Evolutionary conservation across 2,113 vertebrate genomes (phyloP), one percentile per base, ranked within the genome.

Genomic region (Fregata magnificens): DNA sequence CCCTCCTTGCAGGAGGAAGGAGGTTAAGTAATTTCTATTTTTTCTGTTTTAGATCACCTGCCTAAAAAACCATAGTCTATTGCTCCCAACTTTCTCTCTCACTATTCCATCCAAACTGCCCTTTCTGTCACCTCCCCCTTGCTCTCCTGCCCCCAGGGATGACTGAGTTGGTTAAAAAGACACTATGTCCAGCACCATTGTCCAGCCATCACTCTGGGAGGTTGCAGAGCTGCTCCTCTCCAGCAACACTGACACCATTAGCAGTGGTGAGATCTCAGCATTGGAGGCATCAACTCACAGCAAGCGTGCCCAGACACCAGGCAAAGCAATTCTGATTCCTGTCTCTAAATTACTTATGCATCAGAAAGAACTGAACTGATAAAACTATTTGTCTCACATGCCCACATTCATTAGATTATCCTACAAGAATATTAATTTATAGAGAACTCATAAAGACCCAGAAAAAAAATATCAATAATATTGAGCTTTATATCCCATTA

Each of bases 141-240:
- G 36, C 5, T 91, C 7, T 82, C 15, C 13, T 50, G 32, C 3
- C 3, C 15, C 40, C 15, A n/a, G 36, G 24, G 19, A 7, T 76
- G 52, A n/a, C 34, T 11, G 44, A 36, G 24, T 11, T 85, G 26
- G 18, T 55, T 86, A 44, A 77, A 85, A 76, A 80, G 29, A 31
- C 17, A 1, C 25, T 19, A 7, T 1, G 7, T 21, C 7, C 40
- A 8, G 4, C 0, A 2, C 10, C 36, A 13, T 10, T 59, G 36
- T 22, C 16, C 71, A 80, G 5, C 45, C 34, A 7, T 63, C 18
- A 8, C 22, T 53, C 21, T 0, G 0, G 12, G 21, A 84, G 26
- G 26, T 9, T 74, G 17, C 32, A 86, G 59, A 94, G 13, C 9
- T 34, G 5, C 42, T 86, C 6, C 3, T 63, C 55, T 78, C 29